Evolutionary conservation across 1,140 invertebrate species (phyloP).

Genomic region (Drosophila busckii): DNA sequence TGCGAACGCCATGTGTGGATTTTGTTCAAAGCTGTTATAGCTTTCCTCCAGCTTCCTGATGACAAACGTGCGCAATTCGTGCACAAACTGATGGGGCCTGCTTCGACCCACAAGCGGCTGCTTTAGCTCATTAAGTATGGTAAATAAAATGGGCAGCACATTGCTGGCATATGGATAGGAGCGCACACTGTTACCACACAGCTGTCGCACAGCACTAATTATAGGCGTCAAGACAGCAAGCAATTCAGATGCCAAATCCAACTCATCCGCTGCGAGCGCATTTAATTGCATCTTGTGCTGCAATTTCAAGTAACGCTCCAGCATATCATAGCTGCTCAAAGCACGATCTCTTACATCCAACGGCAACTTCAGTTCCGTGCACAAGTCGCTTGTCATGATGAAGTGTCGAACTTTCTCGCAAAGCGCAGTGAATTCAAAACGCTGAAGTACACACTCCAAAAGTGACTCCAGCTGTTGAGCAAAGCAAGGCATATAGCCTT

Average conservation of each 20-base stretch:
- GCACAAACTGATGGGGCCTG: constrained; percentile 4
- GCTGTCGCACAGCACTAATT: constrained; percentile 20
- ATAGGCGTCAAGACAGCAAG: constrained; percentile 21
- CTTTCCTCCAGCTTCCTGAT: constrained; percentile 18
- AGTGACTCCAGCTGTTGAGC: constrained; percentile 17
- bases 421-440: constrained; percentile 6
- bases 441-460: constrained; percentile 8
- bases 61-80: constrained; percentile 37
- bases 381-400: too few species aligned
- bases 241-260: constrained; percentile 19
- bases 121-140: constrained; percentile 36
- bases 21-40: constrained; percentile 32
- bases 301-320: constrained; percentile 22
- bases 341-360: constrained; percentile 5
- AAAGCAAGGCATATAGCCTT: constrained; percentile 37
- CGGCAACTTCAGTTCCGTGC: too few species aligned
- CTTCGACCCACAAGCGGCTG: too few species aligned
- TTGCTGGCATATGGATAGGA: constrained; percentile 27
- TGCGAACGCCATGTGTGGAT: constrained; percentile 18
- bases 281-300: constrained; percentile 1
- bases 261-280: background rate
- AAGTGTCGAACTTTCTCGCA: constrained; percentile 22
- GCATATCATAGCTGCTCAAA: constrained; percentile 18
- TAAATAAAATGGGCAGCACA: constrained; percentile 31
- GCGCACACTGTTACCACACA: background rate